Percentiles rank a stretch among this genome's conserved stretches.
phyloP scores from a whole-genome alignment of 2,113 vertebrate genomes.

The Dasypus novemcinctus region DNA sequence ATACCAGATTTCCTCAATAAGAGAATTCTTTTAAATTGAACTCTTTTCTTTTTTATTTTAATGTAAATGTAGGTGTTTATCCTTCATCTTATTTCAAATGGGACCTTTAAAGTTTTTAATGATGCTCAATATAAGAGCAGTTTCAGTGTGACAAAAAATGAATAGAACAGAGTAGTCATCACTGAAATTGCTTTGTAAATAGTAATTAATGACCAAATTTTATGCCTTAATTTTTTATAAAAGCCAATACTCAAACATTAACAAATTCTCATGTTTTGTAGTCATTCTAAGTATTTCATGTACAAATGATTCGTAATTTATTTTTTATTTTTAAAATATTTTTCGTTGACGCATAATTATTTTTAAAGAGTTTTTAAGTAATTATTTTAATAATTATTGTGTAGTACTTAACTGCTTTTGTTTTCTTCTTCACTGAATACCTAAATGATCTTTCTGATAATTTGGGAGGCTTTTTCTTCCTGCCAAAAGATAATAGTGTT shows the following conservation, averaged over 20 bases:
- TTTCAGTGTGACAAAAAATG: not conserved
- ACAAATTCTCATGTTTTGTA: not conserved
- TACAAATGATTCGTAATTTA: not conserved
- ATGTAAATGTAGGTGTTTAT: not conserved
- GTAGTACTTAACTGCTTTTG: too few species aligned
- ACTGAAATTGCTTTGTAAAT: not conserved
- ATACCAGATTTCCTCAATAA: not conserved
- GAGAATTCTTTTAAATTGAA: not conserved
- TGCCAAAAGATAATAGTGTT: not conserved
- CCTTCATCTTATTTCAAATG: not conserved
- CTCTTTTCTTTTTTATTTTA: slow-evolving; percentile 2
- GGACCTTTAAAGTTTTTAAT: not conserved
- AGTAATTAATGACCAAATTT: not conserved
- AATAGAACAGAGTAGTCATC: not conserved
- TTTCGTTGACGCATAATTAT: not conserved
- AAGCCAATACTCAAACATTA: not conserved
- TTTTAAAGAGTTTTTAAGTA: not conserved
- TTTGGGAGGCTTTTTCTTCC: not conserved
- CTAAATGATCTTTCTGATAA: not conserved
- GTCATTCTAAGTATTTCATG: not conserved
- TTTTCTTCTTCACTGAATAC: not conserved
- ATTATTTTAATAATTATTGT: not conserved
- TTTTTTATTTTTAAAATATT: too few species aligned
- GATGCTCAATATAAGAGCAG: not conserved
- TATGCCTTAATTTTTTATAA: slow-evolving; percentile 3